Percentiles rank a stretch among this genome's conserved stretches.
These are phyloP conservation scores for Coptotermes formosanus DNA, from an alignment of 1,140 invertebrate species.

Conservation along the genomic window DNA sequence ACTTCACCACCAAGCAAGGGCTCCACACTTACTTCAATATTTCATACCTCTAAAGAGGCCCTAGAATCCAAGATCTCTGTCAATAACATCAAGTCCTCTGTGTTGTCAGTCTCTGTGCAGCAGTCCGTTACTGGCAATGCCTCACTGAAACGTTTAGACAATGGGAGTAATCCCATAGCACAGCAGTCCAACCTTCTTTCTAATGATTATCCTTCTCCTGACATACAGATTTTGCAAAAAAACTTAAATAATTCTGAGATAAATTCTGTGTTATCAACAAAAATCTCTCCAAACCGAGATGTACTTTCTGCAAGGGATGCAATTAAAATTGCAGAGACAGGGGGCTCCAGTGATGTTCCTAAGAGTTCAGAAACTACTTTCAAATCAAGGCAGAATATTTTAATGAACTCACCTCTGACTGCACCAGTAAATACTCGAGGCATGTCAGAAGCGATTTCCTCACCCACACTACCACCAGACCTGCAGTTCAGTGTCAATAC, in stretches of 20 bases:
- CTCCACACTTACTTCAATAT: not conserved
- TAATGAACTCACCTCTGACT: not conserved
- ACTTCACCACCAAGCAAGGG: not conserved
- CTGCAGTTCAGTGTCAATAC: not conserved
- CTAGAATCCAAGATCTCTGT: not conserved
- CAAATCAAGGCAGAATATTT: not conserved
- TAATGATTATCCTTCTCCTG: not conserved
- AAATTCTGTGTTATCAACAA: not conserved
- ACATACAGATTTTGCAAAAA: not conserved
- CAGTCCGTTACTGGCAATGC: not conserved
- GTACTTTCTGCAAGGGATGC: not conserved
- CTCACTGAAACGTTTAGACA: too few species aligned
- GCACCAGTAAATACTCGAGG: not conserved
- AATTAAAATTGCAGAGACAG: not conserved
- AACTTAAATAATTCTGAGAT: not conserved
- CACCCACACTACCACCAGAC: not conserved
- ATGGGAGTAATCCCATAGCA: too few species aligned
- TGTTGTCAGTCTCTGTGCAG: not conserved
- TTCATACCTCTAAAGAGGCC: not conserved
- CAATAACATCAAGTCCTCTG: not conserved
- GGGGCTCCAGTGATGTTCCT: not conserved
- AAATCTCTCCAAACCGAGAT: not conserved
- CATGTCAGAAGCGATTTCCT: too few species aligned
- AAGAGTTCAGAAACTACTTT: not conserved
- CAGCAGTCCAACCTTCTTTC: too few species aligned